Evolutionary conservation across 2,113 vertebrate genomes (phyloP).

Genomic region (Cryptomyrus ogoouensis): DNA sequence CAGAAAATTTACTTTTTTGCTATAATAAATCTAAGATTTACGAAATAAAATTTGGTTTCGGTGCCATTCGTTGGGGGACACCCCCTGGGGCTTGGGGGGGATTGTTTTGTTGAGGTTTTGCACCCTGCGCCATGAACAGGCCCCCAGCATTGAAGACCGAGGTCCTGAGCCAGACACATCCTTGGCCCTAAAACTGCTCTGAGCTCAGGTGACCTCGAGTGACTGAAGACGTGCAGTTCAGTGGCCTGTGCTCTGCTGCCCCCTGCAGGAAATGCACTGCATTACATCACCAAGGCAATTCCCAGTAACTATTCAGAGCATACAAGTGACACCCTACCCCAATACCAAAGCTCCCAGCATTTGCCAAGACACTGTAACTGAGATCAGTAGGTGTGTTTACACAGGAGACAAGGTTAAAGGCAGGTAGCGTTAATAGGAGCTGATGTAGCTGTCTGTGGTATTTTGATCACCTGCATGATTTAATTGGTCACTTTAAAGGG

Average conservation of each 20-base stretch:
- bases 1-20: constrained; percentile 81
- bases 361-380: neutral
- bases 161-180: neutral
- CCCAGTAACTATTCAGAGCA: neutral
- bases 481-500: neutral
- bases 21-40: constrained; percentile 88
- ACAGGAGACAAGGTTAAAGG: neutral
- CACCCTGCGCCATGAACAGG: neutral
- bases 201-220: constrained; percentile 28
- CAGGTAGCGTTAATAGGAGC: neutral
- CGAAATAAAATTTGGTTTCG: constrained; percentile 41
- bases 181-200: constrained; percentile 28
- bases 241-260: constrained; percentile 25
- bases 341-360: neutral
- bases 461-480: neutral
- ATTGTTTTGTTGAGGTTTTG: constrained; percentile 27
- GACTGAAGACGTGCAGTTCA: constrained; percentile 19
- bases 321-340: neutral
- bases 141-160: neutral
- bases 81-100: neutral
- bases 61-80: constrained; percentile 25
- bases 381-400: neutral
- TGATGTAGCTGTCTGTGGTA: neutral
- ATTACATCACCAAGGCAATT: neutral
- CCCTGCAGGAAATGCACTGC: constrained; percentile 5